Conservation (phyloP, 2,797 vertebrate genomes). For the Psittacula echo region DNA sequence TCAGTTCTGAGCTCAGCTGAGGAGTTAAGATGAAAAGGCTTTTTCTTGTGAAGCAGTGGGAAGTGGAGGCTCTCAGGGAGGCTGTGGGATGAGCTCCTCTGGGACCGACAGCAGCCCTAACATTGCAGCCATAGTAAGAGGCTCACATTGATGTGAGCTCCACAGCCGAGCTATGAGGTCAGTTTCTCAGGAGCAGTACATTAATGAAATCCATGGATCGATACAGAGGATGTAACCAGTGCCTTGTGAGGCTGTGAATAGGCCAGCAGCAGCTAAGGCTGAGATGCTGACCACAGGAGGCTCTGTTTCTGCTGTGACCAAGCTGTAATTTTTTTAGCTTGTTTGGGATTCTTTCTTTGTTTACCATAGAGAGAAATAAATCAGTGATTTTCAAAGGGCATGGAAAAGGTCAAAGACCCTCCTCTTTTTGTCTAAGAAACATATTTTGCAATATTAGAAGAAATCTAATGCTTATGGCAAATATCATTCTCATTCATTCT, state of each 20-base stretch:
- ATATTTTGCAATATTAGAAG: background rate
- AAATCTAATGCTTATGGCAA: background rate
- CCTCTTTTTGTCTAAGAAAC: background rate
- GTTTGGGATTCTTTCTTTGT: background rate
- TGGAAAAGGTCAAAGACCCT: background rate
- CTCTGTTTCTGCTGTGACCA: background rate
- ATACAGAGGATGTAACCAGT: background rate
- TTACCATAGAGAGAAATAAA: background rate
- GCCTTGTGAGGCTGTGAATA: background rate
- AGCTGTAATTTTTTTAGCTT: background rate
- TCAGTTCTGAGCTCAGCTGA: background rate
- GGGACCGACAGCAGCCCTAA: background rate
- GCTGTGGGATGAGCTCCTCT: background rate
- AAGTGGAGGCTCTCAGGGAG: background rate
- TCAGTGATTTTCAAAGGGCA: background rate
- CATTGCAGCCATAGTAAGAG: background rate
- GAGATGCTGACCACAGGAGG: accelerated
- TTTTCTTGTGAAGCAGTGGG: background rate
- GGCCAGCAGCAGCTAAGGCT: background rate
- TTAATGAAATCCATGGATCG: background rate
- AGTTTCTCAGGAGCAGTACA: background rate
- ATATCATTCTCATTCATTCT: background rate
- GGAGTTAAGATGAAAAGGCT: background rate
- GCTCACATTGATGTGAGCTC: background rate
- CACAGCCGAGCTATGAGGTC: background rate